phyloP scores from a whole-genome alignment of 1,140 invertebrate genomes.

The Callitettix versicolor region DNA sequence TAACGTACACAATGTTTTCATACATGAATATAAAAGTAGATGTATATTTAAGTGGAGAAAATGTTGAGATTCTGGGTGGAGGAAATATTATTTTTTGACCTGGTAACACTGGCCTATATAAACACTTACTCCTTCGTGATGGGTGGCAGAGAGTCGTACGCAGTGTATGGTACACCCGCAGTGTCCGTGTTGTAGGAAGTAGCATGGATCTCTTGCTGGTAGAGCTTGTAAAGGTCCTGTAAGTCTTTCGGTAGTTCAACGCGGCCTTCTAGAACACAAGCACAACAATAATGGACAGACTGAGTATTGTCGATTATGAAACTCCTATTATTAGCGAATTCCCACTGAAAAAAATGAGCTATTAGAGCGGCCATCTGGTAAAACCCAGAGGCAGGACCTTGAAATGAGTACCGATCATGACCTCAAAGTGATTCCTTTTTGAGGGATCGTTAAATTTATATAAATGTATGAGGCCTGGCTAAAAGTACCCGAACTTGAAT shows the following conservation, averaged over 20 bases:
- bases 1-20: too few species aligned
- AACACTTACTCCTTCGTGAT: constrained; percentile 37
- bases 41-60: too few species aligned
- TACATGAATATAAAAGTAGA: too few species aligned
- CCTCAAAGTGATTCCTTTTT: neutral
- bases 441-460: neutral
- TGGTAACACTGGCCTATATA: too few species aligned
- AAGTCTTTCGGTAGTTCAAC: constrained; percentile 63
- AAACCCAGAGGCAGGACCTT: neutral
- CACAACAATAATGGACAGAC: neutral
- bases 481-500: too few species aligned
- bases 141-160: constrained; percentile 38
- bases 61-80: too few species aligned
- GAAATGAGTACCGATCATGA: neutral
- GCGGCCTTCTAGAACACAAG: constrained; percentile 43
- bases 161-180: too few species aligned
- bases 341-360: neutral
- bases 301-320: neutral
- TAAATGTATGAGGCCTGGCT: too few species aligned
- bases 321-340: neutral
- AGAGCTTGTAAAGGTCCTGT: constrained; percentile 72
- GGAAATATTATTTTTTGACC: too few species aligned
- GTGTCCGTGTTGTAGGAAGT: constrained; percentile 47
- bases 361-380: neutral
- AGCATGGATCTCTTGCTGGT: constrained; percentile 74